Evolutionary conservation across 2,797 vertebrate genomes (phyloP), one percentile per base, ranked within the genome.

Genomic region (Spinibarbus caldwelli): DNA sequence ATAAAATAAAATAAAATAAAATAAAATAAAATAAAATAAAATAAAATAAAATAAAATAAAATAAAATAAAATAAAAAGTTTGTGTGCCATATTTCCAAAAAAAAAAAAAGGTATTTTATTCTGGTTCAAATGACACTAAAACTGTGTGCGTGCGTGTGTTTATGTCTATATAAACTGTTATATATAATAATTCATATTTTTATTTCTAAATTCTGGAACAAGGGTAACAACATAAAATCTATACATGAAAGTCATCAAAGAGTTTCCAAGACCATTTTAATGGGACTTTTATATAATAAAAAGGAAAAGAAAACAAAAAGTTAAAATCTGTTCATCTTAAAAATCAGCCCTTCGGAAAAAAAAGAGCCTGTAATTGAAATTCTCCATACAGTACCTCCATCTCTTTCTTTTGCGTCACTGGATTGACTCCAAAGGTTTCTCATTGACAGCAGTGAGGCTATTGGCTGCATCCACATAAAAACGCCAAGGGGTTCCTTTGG

Each of bases 381-480:
- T 31, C 57, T 29, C 77, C 26, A 31, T 64, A 26, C 14, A 64
- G 57, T 38, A n/a, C 21, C 14, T 41, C 34, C 77, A 31, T 15
- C 17, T 45, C 59, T 23, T 43, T 23, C 41, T 66, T 34, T 52
- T 52, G 45, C n/a, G 0, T 38, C 21, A 38, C 64, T 80, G 79
- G 64, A 68, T 80, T 11, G n/a, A 52, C 64, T 82, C 66, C 80
- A 82, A 70, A 41, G 26, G 52, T 34, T 73, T 73, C 26, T 83
- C 26, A 64, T 64, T 75, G 70, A 83, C 66, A 73, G 70, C 68
- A 43, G 70, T 75, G 70, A 34, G 41, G 81, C 19, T 59, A 45
- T 47, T 83, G 81, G 81, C 68, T 17, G 38, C 52, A 57, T 82
- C 67, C 29, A 70, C 34, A 36, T 12, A n/a, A 23, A 52, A 70